These are phyloP conservation scores for Coenobita brevimanus DNA, from an alignment of 1,140 invertebrate species.

Conservation along the genomic window DNA sequence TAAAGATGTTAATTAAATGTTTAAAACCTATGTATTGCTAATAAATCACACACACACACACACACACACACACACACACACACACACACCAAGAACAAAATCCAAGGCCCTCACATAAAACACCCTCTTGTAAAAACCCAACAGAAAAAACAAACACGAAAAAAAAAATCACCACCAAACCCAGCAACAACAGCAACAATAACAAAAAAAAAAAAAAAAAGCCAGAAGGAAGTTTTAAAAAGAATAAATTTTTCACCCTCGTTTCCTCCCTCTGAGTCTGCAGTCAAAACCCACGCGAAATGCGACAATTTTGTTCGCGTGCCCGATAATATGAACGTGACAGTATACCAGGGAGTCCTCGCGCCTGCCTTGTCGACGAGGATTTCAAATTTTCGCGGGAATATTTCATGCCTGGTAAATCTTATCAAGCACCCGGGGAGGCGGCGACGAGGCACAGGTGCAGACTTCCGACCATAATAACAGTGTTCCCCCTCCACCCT, in stretches of 20 bases:
- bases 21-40: too few relatives aligned
- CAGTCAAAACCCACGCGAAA: conserved; percentile 59
- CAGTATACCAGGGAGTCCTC: conserved; percentile 36
- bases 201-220: conserved; percentile 5
- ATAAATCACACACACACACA: conserved; percentile 7
- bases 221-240: conserved; percentile 22
- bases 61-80: background rate
- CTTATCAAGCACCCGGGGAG: conserved; percentile 49
- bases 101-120: background rate
- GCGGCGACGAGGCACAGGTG: conserved; percentile 34
- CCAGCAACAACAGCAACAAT: conserved; percentile 2
- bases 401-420: conserved; percentile 47
- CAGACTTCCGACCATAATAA: background rate
- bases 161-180: background rate
- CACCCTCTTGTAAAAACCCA: too few relatives aligned
- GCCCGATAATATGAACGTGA: conserved; percentile 51
- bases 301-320: conserved; percentile 58
- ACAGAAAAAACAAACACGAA: too few relatives aligned
- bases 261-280: conserved; percentile 39
- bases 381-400: conserved; percentile 49
- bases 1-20: too few relatives aligned
- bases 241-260: conserved; percentile 35
- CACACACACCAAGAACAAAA: too few relatives aligned
- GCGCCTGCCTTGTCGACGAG: background rate
- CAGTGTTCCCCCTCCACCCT: background rate